Evolutionary conservation across 2,797 vertebrate species (phyloP).

Genomic region (Pelodytes ibericus): DNA sequence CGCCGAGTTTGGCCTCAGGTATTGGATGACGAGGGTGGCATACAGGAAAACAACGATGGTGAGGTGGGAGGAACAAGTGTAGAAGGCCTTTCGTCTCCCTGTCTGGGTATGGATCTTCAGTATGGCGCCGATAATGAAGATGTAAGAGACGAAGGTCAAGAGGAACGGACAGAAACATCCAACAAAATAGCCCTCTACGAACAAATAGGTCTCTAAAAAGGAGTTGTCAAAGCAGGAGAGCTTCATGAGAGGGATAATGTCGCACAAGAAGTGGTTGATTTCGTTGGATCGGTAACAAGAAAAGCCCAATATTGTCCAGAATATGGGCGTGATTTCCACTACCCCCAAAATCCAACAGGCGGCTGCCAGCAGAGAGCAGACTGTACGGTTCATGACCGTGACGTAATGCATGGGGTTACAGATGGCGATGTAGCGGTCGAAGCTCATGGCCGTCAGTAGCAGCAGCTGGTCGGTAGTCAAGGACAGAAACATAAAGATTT

Average conservation of each 20-base stretch:
- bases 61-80: conserved; percentile 39
- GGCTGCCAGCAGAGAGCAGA: conserved; percentile 2
- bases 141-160: conserved; percentile 12
- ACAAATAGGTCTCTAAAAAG: not conserved
- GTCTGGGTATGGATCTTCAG: not conserved
- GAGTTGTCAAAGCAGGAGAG: not conserved
- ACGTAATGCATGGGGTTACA: conserved; percentile 23
- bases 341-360: conserved; percentile 10
- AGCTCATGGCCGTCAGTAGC: conserved; percentile 31
- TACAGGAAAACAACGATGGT: conserved; percentile 21
- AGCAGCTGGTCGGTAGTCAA: conserved; percentile 17
- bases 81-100: conserved; percentile 31
- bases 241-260: conserved; percentile 3
- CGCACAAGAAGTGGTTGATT: conserved; percentile 39
- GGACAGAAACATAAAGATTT: conserved; percentile 27
- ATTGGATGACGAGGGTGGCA: conserved; percentile 7
- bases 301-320: not conserved
- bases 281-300: conserved; percentile 7
- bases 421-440: conserved; percentile 19
- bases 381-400: conserved; percentile 26
- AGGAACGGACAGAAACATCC: not conserved
- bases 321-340: conserved; percentile 9
- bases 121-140: conserved; percentile 25
- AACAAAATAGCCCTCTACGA: conserved; percentile 23
- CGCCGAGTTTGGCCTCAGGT: conserved; percentile 1